phyloP scores from a whole-genome alignment of 1,140 invertebrate species.

The Tetramorium parvispinum region DNA sequence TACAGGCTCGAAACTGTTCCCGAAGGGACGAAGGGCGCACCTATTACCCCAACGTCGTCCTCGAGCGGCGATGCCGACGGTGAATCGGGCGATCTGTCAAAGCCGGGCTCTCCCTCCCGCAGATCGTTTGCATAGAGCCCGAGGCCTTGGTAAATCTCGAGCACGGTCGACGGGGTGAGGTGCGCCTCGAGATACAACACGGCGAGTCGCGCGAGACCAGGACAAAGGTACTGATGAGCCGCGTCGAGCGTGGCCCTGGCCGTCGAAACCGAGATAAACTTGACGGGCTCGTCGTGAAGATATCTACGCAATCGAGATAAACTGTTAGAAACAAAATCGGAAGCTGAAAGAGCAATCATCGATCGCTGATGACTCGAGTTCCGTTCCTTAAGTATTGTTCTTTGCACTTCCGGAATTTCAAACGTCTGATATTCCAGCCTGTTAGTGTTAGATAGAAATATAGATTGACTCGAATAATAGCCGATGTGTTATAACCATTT shows the following conservation, averaged over 20 bases:
- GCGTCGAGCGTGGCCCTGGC: slow-evolving; percentile 89
- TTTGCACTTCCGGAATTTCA: too few species aligned
- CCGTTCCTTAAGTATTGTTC: too few species aligned
- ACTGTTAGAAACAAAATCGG: not conserved
- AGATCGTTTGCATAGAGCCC: slow-evolving; percentile 79
- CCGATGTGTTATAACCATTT: too few species aligned
- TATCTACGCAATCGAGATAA: slow-evolving; percentile 81
- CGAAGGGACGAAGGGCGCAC: slow-evolving; percentile 51
- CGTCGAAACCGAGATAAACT: slow-evolving; percentile 88
- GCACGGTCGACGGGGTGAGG: slow-evolving; percentile 84
- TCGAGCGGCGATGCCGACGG: slow-evolving; percentile 71
- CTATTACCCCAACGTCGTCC: slow-evolving; percentile 78
- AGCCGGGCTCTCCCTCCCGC: slow-evolving; percentile 5
- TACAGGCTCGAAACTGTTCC: not conserved
- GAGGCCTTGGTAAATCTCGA: slow-evolving; percentile 85
- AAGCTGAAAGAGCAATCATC: too few species aligned
- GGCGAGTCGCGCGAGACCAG: slow-evolving; percentile 87
- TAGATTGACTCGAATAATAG: too few species aligned
- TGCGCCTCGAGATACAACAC: slow-evolving; percentile 87
- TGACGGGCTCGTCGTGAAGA: slow-evolving; percentile 88
- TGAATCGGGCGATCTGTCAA: slow-evolving; percentile 28
- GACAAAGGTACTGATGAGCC: slow-evolving; percentile 89
- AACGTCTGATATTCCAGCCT: too few species aligned
- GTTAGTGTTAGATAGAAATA: too few species aligned
- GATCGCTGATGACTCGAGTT: too few species aligned